Conservation (phyloP, 2,888 invertebrate species). For the Ferrisia virgata region DNA sequence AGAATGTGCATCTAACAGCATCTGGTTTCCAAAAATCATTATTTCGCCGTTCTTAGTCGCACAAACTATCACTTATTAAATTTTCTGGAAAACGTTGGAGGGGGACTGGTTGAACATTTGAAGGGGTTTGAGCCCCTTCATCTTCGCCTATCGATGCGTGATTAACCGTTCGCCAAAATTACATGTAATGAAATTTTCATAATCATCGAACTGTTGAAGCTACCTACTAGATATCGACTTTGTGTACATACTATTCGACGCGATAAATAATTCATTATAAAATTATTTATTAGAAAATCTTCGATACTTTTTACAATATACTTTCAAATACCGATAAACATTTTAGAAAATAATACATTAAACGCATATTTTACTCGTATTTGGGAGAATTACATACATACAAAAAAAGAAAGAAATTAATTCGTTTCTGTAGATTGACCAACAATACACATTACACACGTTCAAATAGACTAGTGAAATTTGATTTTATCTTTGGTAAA, state of each 20-base stretch:
- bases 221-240: neutral
- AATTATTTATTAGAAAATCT: neutral
- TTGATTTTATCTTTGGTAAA: slow-evolving; percentile 42
- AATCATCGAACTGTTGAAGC: neutral
- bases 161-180: neutral
- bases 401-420: neutral
- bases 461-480: slow-evolving; percentile 37
- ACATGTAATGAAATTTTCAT: neutral
- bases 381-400: neutral
- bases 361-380: neutral
- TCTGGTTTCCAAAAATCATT: too few relatives aligned
- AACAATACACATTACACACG: slow-evolving; percentile 22
- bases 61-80: too few relatives aligned
- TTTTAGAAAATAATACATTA: neutral
- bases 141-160: too few relatives aligned
- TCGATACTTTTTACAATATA: neutral
- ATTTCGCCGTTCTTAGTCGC: too few relatives aligned
- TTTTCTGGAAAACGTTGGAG: too few relatives aligned
- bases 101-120: too few relatives aligned
- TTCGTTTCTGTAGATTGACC: slow-evolving; percentile 10
- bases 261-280: neutral
- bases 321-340: neutral
- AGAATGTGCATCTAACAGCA: too few relatives aligned
- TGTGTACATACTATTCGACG: neutral
- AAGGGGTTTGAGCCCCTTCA: too few relatives aligned